Evolutionary conservation across 2,888 invertebrate species (phyloP).

Genomic region (Agrilus mali): DNA sequence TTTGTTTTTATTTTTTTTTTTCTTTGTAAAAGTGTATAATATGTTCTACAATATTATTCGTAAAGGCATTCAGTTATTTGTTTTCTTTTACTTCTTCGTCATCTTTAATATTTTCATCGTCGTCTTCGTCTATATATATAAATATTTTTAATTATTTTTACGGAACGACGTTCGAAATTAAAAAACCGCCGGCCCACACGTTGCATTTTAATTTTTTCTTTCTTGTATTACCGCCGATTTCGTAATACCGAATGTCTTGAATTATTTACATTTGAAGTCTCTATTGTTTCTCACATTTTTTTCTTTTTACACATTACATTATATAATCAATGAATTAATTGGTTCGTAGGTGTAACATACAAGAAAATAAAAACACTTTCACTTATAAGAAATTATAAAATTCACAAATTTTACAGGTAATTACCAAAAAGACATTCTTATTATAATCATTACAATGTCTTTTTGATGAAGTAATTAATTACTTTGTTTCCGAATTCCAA

Average conservation of each 20-base stretch:
- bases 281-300: no score
- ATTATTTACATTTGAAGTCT: conserved; percentile 21
- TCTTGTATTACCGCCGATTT: conserved; percentile 22
- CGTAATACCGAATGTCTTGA: conserved; percentile 21
- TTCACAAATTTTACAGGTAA: no score
- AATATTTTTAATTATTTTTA: conserved; percentile 28
- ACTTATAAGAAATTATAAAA: no score
- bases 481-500: no score
- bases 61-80: conserved; percentile 38
- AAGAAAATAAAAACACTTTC: no score
- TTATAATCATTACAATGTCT: no score
- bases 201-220: conserved; percentile 21
- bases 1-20: conserved; percentile 16
- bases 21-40: conserved; percentile 34
- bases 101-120: no score
- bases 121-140: conserved; percentile 20
- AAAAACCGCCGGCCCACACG: conserved; percentile 20
- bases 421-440: no score
- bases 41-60: conserved; percentile 36
- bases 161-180: conserved; percentile 27
- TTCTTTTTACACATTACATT: no score
- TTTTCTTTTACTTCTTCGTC: conserved; percentile 20
- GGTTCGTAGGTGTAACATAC: no score
- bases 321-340: no score
- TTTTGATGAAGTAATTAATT: no score